These are phyloP conservation scores for Lordiphosa collinella DNA, from an alignment of 1,140 invertebrate genomes.

Conservation along the genomic window DNA sequence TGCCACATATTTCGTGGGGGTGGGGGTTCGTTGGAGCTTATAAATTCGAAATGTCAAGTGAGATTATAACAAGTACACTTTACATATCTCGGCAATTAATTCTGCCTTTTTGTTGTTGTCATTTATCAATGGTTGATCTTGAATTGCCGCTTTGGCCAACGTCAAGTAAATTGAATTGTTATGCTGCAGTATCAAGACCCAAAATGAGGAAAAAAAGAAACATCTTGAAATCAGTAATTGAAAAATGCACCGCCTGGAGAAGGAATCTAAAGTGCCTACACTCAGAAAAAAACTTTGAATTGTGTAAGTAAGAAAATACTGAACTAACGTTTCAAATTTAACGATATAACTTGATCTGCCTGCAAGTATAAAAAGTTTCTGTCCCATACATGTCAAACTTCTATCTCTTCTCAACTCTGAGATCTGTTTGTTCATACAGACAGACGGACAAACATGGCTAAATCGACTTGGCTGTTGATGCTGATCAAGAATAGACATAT, in stretches of 20 bases:
- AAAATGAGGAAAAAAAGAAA: background rate
- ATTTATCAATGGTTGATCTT: slow-evolving; percentile 48
- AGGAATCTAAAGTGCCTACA: background rate
- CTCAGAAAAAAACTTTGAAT: too few relatives aligned
- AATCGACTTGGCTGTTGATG: too few relatives aligned
- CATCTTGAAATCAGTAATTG: slow-evolving; percentile 55
- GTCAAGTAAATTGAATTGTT: slow-evolving; percentile 32
- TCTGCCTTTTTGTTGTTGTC: slow-evolving; percentile 41
- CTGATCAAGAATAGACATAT: too few relatives aligned
- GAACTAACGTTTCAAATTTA: too few relatives aligned
- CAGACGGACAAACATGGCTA: too few relatives aligned
- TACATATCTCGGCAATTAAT: slow-evolving; percentile 56
- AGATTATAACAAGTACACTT: slow-evolving; percentile 10
- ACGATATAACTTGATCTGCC: too few relatives aligned
- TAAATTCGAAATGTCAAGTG: too few relatives aligned
- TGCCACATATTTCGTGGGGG: slow-evolving; percentile 43
- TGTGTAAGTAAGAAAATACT: too few relatives aligned
- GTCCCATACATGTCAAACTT: too few relatives aligned
- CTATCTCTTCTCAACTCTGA: too few relatives aligned
- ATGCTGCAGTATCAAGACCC: slow-evolving; percentile 16
- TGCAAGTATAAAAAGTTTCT: too few relatives aligned
- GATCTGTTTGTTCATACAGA: too few relatives aligned
- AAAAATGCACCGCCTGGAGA: slow-evolving; percentile 45
- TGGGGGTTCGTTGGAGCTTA: slow-evolving; percentile 16
- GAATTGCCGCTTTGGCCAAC: slow-evolving; percentile 1